phyloP scores from a whole-genome alignment of 2,888 invertebrate species.

The Stenchaetothrips biformis region DNA sequence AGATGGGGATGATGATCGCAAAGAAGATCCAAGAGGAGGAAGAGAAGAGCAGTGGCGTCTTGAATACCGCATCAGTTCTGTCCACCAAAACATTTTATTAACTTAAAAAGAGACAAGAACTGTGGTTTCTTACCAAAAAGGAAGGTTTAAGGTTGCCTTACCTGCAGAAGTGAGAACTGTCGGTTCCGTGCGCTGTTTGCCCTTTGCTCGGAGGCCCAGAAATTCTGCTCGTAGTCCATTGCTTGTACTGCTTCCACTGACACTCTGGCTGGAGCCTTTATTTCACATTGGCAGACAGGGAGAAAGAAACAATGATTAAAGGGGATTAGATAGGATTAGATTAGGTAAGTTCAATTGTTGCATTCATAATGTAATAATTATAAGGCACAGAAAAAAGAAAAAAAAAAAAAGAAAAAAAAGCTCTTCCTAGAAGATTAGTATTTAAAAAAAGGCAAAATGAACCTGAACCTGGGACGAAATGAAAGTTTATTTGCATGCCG shows the following conservation, averaged over 20 bases:
- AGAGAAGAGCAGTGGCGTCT: constrained; percentile 44
- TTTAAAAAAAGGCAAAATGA: too few species aligned
- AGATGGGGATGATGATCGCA: constrained; percentile 7
- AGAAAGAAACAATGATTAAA: too few species aligned
- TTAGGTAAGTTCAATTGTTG: too few species aligned
- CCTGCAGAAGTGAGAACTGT: constrained; percentile 66
- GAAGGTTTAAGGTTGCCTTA: constrained; percentile 40
- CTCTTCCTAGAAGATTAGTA: too few species aligned
- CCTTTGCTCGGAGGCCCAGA: constrained; percentile 32
- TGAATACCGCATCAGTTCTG: constrained; percentile 56
- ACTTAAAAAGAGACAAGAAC: constrained; percentile 28
- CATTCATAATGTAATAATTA: too few species aligned
- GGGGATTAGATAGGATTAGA: too few species aligned
- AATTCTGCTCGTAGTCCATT: constrained; percentile 21
- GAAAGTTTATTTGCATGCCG: too few species aligned
- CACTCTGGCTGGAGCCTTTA: neutral
- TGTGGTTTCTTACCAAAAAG: too few species aligned
- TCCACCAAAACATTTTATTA: constrained; percentile 40
- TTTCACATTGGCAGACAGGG: too few species aligned
- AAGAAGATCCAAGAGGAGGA: constrained; percentile 30
- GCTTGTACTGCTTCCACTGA: neutral
- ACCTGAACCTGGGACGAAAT: too few species aligned
- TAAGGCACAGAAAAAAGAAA: too few species aligned
- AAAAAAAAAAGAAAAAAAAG: too few species aligned
- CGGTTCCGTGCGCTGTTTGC: constrained; percentile 55